Evolutionary conservation across 2,888 invertebrate species (phyloP), one percentile per base, ranked within the genome.

Genomic region (Eupithecia pulchellata): DNA sequence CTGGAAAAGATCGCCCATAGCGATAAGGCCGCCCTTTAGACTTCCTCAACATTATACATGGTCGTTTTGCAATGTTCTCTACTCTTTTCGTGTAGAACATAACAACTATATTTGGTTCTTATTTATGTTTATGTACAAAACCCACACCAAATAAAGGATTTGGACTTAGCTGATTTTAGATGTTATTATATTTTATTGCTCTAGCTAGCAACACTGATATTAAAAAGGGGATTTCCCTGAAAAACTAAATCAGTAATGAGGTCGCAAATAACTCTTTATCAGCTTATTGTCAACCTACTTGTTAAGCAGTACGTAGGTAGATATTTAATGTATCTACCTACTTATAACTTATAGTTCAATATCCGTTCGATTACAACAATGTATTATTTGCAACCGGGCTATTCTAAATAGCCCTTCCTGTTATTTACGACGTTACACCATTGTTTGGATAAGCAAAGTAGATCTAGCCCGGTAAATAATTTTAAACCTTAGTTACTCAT

Each of bases 361-460:
- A 60, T 66, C 68, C 69, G 65, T 64, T 69, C 27, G 69, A 72
- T 72, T 55, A 6, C 68, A 64, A 66, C 69, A 66, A 69, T 47
- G 72, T 72, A 69, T 66, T 63, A 9, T 9, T 47, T 20, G n/a
- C 2, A 20, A 47, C 20, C 20, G 9, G 20, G 20, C 42, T 20
- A 47, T n/a, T n/a, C n/a, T n/a, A n/a, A n/a, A n/a, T n/a, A n/a
- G n/a, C n/a, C n/a, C n/a, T n/a, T n/a, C n/a, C n/a, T n/a, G n/a
- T n/a, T n/a, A n/a, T n/a, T n/a, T n/a, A n/a, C n/a, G n/a, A n/a
- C n/a, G n/a, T n/a, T n/a, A n/a, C n/a, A n/a, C n/a, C n/a, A n/a
- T n/a, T n/a, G n/a, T n/a, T n/a, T n/a, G n/a, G n/a, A n/a, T n/a
- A n/a, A n/a, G n/a, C n/a, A n/a, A n/a, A n/a, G n/a, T n/a, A n/a